Evolutionary conservation across 2,797 vertebrate genomes (phyloP), one percentile per base, ranked within the genome.

Genomic region (Dendrocincla fuliginosa): DNA sequence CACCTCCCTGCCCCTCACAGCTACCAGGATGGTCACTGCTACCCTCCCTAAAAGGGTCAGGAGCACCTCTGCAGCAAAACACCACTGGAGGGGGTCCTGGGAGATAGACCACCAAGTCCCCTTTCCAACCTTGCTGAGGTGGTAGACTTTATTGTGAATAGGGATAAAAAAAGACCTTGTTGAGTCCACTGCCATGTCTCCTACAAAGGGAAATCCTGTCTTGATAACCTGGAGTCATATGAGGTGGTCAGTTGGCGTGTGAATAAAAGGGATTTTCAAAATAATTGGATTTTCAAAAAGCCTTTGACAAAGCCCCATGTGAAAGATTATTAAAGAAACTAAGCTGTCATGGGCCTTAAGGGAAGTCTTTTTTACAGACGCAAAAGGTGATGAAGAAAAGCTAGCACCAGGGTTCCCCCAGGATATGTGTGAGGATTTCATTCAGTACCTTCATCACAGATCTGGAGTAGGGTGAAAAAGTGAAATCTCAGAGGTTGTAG

Each of bases 251-350:
- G 41, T 2, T 46, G 63, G 47, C 3, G 2, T 24, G 18, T 15
- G 65, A 80, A 57, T 32, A 49, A 91, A 78, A 91, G 17, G 44
- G 65, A 75, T 75, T 88, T 85, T 68, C 55, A 76, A 74, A 95
- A 81, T 68, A 78, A 91, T 7, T 75, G 78, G 67, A 70, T 87
- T 94, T 92, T 91, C 84, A 78, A 59, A 89, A 63, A 73, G 64
- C 60, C 12, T 77, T 70, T 67, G 41, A 52, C 49, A 70, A 77
- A 80, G 61, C 28, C 63, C 7, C 27, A 22, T 2, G 1, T 1
- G 3, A 73, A 89, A 77, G 30, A 65, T 71, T 85, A 79, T 57
- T 83, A 50, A 35, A 79, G 53, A 76, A 91, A 33, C 55, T 65
- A 80, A 93, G 79, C 71, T 69, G 56, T 39, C 71, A 56, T 6